Base-by-base conservation (phyloP, 37 sponge, comb jelly and placozoan genomes). In the Ianthella basta region DNA sequence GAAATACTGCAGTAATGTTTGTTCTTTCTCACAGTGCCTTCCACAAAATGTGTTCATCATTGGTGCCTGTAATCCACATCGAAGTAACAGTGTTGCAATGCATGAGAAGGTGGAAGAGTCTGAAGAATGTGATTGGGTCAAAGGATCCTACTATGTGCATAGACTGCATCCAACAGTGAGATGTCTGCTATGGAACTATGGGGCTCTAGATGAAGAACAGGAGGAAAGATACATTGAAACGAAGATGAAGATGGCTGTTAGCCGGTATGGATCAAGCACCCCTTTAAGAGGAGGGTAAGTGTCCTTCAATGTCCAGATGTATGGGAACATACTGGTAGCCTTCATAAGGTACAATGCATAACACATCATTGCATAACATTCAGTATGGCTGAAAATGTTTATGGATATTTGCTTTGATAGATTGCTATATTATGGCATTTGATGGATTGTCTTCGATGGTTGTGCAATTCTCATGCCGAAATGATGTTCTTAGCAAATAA, bases 161-260 rank as follows among this genome's bases (percentile, higher is more conserved):
- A 56, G 64, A 30, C 80, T 97, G 16, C 97, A 94, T 80, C 97
- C 94, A 3, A 91, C 97, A 8, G 88, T 97, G 30, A 54, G 69
- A 55, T 92, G 72, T 72, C 90, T 97, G 10, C 90, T 87, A 44
- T 97, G 97, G 97, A 89, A 94, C 70, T 97, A 97, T 68, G 97
- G 97, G 0, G 90, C 97, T 24, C 87, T 97, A 40, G 85, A 92
- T 55, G 82, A 89, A 34, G 25, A 89, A 68, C 97, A 97, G 81
- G 97, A 97, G 74, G 68, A 88, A 18, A 94, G 89, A 40, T 97
- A 97, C 83, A 92, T 97, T 82, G 72, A 88, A 10, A 68, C 87
- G 38, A 95, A 92, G 74, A 87, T 95, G 87, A 75, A 75, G 40
- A 90, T 95, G 90, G 23, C 90, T 27, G 84, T 87, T 21, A 29